These are phyloP conservation scores for Malurus elegans DNA, from an alignment of 2,113 vertebrate species.

Conservation along the genomic window DNA sequence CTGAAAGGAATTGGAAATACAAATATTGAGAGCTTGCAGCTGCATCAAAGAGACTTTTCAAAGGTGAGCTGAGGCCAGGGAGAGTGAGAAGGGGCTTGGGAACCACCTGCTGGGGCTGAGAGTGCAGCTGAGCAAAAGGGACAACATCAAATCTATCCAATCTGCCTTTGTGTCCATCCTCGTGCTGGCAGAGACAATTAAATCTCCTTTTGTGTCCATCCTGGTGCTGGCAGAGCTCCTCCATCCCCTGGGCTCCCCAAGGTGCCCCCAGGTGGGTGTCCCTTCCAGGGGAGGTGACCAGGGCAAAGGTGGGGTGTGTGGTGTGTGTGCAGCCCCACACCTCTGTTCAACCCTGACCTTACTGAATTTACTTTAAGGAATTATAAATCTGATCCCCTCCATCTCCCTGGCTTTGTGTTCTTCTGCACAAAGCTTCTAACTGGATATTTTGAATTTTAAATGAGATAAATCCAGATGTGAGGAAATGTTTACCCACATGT, in stretches of 20 bases:
- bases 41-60: background rate
- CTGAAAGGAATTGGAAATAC: background rate
- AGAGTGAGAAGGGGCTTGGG: background rate
- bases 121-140: background rate
- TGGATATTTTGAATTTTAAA: background rate
- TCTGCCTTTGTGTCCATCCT: rapidly evolving
- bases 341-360: background rate
- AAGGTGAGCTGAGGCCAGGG: background rate
- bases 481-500: background rate
- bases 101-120: background rate
- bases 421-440: background rate
- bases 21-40: background rate
- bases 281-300: background rate
- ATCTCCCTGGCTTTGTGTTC: rapidly evolving
- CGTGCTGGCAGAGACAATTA: background rate
- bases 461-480: background rate
- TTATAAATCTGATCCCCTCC: background rate
- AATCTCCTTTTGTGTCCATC: no score
- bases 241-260: background rate
- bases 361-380: background rate
- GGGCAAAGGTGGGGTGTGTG: rapidly evolving
- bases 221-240: background rate
- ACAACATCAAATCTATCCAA: background rate
- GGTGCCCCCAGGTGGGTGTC: background rate
- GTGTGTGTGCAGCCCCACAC: background rate